A percentile compares a stretch with the other conserved stretches of the same genome.
These are phyloP conservation scores for Enteromius afrohamiltoni DNA, from an alignment of 2,797 vertebrate genomes.

Conservation along the genomic window DNA sequence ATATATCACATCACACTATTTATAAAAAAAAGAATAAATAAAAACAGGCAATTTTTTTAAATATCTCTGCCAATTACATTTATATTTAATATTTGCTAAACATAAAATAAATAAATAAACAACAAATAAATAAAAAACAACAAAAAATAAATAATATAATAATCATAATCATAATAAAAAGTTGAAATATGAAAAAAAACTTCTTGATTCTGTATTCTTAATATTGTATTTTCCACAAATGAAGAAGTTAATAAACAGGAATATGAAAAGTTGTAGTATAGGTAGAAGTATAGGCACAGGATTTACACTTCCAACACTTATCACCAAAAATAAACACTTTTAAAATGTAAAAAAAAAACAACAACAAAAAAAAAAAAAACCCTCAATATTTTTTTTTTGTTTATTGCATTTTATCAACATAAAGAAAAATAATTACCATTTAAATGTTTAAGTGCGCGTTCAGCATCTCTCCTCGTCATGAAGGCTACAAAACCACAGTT, in stretches of 20 bases:
- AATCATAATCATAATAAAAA: no score
- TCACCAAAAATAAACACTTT: no score
- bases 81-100: not conserved
- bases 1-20: not conserved
- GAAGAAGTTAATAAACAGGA: not conserved
- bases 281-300: not conserved
- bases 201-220: not conserved
- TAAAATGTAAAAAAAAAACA: no score
- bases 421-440: slow-evolving; percentile 81
- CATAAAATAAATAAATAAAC: not conserved
- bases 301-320: not conserved
- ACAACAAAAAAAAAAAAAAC: not conserved
- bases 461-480: slow-evolving; percentile 98
- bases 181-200: not conserved
- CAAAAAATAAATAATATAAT: no score
- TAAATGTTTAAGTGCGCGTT: slow-evolving; percentile 96
- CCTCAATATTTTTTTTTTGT: not conserved
- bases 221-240: not conserved
- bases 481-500: slow-evolving; percentile 99
- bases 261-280: not conserved
- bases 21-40: not conserved
- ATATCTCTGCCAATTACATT: not conserved
- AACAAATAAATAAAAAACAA: no score
- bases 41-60: not conserved
- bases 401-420: not conserved